Percentiles rank a stretch among this genome's conserved stretches.
These are phyloP conservation scores for Tychaedon coryphoeus DNA, from an alignment of 2,113 vertebrate species.

Conservation along the genomic window DNA sequence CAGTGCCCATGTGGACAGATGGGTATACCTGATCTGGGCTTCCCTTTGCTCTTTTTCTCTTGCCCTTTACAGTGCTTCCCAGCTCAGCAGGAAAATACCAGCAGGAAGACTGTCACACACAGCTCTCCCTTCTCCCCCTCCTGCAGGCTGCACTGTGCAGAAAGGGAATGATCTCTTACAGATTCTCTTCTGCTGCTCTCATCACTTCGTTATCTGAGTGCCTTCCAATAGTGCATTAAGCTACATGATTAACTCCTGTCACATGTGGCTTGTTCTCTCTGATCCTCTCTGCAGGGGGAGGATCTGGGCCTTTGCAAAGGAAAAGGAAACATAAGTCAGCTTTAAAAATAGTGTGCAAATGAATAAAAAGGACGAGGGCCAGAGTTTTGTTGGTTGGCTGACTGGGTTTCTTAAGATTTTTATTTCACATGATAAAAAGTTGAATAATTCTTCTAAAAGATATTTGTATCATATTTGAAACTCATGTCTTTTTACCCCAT, in stretches of 20 bases:
- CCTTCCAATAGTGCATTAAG: slow-evolving; percentile 49
- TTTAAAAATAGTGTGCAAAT: slow-evolving; percentile 23
- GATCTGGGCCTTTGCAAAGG: slow-evolving; percentile 32
- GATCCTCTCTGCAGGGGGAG: slow-evolving; percentile 61
- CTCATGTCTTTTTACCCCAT: not conserved
- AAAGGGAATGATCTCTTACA: slow-evolving; percentile 10
- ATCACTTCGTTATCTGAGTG: slow-evolving; percentile 34
- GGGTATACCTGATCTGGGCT: accelerated
- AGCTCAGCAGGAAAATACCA: not conserved
- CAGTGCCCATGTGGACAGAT: accelerated
- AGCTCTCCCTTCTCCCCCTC: not conserved
- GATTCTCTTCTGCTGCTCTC: not conserved
- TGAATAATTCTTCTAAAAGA: not conserved
- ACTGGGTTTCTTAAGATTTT: not conserved
- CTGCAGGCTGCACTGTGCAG: not conserved
- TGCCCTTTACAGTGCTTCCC: not conserved
- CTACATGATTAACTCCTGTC: slow-evolving; percentile 56
- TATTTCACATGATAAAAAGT: not conserved
- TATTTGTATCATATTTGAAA: not conserved
- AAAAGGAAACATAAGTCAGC: slow-evolving; percentile 31
- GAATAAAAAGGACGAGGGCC: not conserved
- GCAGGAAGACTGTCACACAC: not conserved
- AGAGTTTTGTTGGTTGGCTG: not conserved
- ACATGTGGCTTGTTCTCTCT: slow-evolving; percentile 55
- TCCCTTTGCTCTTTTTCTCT: not conserved